phyloP scores from a whole-genome alignment of 2,888 invertebrate genomes.

The Theretra japonica region DNA sequence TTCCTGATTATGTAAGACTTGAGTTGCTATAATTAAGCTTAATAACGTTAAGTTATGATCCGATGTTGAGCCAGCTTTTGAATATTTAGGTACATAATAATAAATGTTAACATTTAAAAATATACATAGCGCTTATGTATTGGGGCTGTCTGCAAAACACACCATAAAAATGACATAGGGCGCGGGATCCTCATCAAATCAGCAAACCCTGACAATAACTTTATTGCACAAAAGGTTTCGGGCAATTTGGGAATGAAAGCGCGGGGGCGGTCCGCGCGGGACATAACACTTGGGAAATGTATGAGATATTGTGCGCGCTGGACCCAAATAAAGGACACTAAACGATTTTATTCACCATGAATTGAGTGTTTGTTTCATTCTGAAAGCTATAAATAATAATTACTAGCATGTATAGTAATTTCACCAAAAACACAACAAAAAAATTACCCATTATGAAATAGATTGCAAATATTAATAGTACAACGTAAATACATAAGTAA shows the following conservation, averaged over 20 bases:
- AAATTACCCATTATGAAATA: too few relatives aligned
- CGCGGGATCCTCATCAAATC: slow-evolving; percentile 67
- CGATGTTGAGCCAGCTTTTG: background rate
- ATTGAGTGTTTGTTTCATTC: background rate
- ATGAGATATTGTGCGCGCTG: slow-evolving; percentile 46
- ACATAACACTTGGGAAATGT: slow-evolving; percentile 38
- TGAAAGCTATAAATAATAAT: background rate
- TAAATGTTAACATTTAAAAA: background rate
- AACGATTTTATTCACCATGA: slow-evolving; percentile 2
- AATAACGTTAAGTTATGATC: background rate
- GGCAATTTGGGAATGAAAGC: slow-evolving; percentile 69
- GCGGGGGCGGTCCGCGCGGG: slow-evolving; percentile 58
- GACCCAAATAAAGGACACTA: slow-evolving; percentile 30
- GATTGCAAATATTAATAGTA: too few relatives aligned
- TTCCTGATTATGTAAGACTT: background rate
- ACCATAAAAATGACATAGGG: slow-evolving; percentile 42
- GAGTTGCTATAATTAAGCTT: background rate
- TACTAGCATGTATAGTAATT: too few relatives aligned
- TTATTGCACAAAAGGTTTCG: slow-evolving; percentile 73
- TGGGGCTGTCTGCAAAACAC: slow-evolving; percentile 27
- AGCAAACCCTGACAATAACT: slow-evolving; percentile 76
- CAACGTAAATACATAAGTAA: background rate
- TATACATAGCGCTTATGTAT: background rate
- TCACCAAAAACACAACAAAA: too few relatives aligned
- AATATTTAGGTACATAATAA: background rate